These are phyloP conservation scores for Corbicula japonica DNA, from an alignment of 2,888 invertebrate genomes.

Conservation along the genomic window DNA sequence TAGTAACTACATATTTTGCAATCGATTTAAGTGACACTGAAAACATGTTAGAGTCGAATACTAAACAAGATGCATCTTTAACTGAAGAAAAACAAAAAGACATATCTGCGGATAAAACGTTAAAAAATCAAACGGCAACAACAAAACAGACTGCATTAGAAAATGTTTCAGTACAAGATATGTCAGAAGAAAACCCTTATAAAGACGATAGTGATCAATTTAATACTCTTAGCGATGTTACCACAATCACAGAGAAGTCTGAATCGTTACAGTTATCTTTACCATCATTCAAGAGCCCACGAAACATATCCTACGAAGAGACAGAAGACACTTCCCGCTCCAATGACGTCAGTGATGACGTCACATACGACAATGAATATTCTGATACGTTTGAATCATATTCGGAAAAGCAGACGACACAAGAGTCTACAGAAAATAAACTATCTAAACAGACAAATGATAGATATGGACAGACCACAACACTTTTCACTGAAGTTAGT, in stretches of 20 bases:
- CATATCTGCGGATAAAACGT: too few species aligned
- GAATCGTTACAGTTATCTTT: too few species aligned
- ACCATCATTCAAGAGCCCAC: conserved; percentile 10
- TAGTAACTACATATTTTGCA: too few species aligned
- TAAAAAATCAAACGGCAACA: too few species aligned
- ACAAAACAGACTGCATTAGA: too few species aligned
- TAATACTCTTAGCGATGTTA: conserved; percentile 9
- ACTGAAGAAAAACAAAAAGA: too few species aligned
- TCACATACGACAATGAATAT: conserved; percentile 35
- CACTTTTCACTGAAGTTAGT: too few species aligned
- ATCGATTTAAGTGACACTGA: too few species aligned
- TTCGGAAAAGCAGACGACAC: conserved; percentile 29
- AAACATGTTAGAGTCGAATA: too few species aligned
- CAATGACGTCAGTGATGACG: conserved; percentile 18
- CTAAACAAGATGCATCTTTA: too few species aligned
- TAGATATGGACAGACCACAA: too few species aligned
- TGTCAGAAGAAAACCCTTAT: neutral
- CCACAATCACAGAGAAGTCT: conserved; percentile 19
- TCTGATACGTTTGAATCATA: conserved; percentile 50
- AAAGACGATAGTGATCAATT: neutral
- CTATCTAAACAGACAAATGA: conserved; percentile 1
- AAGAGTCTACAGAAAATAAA: conserved; percentile 13
- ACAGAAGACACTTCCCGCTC: neutral
- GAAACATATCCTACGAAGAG: conserved; percentile 11
- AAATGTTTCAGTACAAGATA: neutral